Evolutionary conservation across 2,797 vertebrate species (phyloP), one percentile per base, ranked within the genome.

Genomic region (Spea hammondii): DNA sequence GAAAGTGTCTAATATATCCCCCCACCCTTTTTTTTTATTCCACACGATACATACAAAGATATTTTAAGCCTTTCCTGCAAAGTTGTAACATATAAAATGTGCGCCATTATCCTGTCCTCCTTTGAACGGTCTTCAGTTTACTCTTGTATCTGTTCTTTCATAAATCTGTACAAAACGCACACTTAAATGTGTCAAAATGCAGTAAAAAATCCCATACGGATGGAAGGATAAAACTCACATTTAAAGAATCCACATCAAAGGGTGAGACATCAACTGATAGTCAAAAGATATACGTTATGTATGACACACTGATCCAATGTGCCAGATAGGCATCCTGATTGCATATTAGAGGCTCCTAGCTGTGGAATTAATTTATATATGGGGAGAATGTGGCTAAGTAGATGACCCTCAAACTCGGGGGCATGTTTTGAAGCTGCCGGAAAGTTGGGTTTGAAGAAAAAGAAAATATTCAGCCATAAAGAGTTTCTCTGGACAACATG

Each of bases 241-340:
- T 62, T 72, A 62, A 48, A 46, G 54, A 60, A 72, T 45, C 54
- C 44, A 48, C 44, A 7, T 59, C 9, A 72, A 54, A 72, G 57
- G n/a, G 44, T 9, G 10, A 59, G 44, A 46, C 55, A 47, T 72
- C 17, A 57, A 62, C 14, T 32, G 46, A 59, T 47, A 72, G 12
- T 57, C 44, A 48, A n/a, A 32, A 72, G 45, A 48, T 9, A 11
- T 72, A 32, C 32, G 55, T 62, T 72, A 60, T 7, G 46, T 57
- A 46, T 49, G 45, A 49, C 44, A 72, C 59, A 62, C 49, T 6
- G 50, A 53, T 54, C 17, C 68, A 32, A 10, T 5, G 9, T 51
- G 55, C 5, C 9, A 44, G 17, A 53, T 5, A 54, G 68, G 32
- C 14, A 70, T 51, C 64, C 12, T 54, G 17, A 54, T 3, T 54